A percentile compares a stretch with the other conserved stretches of the same genome.
Conservation (phyloP, 2,113 vertebrate genomes). For the Prionailurus bengalensis region DNA sequence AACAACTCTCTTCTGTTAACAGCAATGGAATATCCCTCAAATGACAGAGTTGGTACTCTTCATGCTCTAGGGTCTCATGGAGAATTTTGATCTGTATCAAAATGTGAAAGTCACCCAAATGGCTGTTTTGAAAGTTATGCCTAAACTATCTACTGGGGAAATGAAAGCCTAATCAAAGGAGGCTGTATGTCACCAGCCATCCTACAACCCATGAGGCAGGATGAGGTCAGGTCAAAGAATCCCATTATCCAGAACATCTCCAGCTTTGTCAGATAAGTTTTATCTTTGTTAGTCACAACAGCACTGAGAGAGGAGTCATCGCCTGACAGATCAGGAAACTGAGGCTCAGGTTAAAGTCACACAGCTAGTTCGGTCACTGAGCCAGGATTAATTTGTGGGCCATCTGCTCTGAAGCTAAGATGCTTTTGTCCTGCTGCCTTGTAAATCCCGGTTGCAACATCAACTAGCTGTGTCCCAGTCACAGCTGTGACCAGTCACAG, state of each 20-base stretch:
- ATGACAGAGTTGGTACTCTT: background rate
- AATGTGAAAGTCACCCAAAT: background rate
- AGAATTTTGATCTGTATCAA: background rate
- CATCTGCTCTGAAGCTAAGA: background rate
- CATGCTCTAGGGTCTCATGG: background rate
- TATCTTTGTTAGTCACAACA: background rate
- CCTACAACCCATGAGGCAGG: background rate
- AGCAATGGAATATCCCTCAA: background rate
- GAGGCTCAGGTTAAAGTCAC: background rate
- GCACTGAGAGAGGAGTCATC: background rate
- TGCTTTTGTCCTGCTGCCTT: background rate
- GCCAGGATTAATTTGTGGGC: background rate
- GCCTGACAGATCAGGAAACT: background rate
- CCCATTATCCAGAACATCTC: background rate
- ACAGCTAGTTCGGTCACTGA: background rate
- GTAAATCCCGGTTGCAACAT: background rate
- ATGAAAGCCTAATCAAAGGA: background rate
- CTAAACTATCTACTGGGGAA: background rate
- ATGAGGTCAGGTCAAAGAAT: background rate
- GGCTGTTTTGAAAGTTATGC: background rate
- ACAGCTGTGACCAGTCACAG: slow-evolving; percentile 26
- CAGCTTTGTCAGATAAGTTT: background rate
- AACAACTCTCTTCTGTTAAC: background rate
- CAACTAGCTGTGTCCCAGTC: background rate
- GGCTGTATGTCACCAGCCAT: background rate